Evolutionary conservation across 1,140 invertebrate genomes (phyloP), one percentile per base, ranked within the genome.

Genomic region (Pinna nobilis): DNA sequence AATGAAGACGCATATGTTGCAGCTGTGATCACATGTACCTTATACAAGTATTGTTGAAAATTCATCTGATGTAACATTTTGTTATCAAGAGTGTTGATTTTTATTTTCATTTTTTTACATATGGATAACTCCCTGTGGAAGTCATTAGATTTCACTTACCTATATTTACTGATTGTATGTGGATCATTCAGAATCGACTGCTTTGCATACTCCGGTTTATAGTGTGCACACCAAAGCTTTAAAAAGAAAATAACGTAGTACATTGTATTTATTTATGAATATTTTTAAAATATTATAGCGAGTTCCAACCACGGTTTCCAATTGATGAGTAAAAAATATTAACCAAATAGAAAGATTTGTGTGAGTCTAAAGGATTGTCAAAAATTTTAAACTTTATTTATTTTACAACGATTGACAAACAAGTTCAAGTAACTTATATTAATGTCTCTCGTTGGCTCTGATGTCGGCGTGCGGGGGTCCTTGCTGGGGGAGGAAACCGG

Each of bases 141-240:
- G 11, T 9, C 1, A 53, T 0, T 23, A 28, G 7, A 6, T 59
- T 7, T 41, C 13, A 63, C 60, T 61, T 28, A 81, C 77, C 77
- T 76, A 66, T 55, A 86, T 71, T 76, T 84, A 13, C 80, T 67
- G 11, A 76, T 79, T 15, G 79, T 80, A 64, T 87, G 86, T 25
- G 66, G 60, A 63, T 87, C 84, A 47, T 63, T 80, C 4, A 82
- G 51, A 13, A 87, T 72, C 28, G 81, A 74, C 35, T 76, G 63
- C 53, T 81, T 74, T 30, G 67, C 53, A 47, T 80, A 80, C 20
- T 78, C 80, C 0, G 73, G 64, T 1, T 79, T 86, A 47, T 77
- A 75, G 23, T 78, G 61, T 15, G 82, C 70, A 61, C 86, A 87
- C 86, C 86, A 87, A 1, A 86, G 70, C 85, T 87, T 60, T 9